Evolutionary conservation across 37 sponge, comb jelly and placozoan genomes (phyloP), one percentile per base, ranked within the genome.

Genomic region (Petrosia ficiformis): DNA sequence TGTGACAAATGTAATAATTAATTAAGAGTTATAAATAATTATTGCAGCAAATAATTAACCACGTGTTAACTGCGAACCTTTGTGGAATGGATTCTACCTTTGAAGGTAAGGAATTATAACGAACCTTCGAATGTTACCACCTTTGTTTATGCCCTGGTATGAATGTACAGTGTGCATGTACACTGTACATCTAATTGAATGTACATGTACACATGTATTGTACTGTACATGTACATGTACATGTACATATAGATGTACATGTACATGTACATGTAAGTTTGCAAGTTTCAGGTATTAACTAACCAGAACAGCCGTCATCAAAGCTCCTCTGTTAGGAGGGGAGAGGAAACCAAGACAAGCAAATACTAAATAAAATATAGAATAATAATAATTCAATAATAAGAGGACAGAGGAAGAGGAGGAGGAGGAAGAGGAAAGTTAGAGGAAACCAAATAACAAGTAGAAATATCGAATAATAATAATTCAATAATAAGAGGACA

Each of bases 301-400:
- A 39, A 95, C 99, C 81, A 96, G 80, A 3, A 90, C 90, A 39
- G 91, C 71, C 25, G 92, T 99, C 87, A 95, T 88, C 44, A 99
- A 82, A 34, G 89, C 88, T 5, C 99, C 99, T 60, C 99, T 54
- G 79, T 99, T 99, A 24, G 97, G 92, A 48, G 99, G 99, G 59
- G 97, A 99, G 38, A 99, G 88, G 84, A 96, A 94, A 30, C 97
- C 97, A 29, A 96, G 78, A 73, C 97, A 87, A 48, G 92, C 97
- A 90, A 93, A 90, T 36, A 96, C 86, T 76, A 56, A 22, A 48
- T 41, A 44, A 31, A 39, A n/a, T n/a, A n/a, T n/a, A n/a, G n/a
- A n/a, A n/a, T n/a, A n/a, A n/a, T 1, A 64, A 31, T 10, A 33
- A 72, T 22, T 56, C 4, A 35, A 67, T 67, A 29, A 29, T 2